Conservation (phyloP, 2,113 vertebrate species). For the Elgaria multicarinata region DNA sequence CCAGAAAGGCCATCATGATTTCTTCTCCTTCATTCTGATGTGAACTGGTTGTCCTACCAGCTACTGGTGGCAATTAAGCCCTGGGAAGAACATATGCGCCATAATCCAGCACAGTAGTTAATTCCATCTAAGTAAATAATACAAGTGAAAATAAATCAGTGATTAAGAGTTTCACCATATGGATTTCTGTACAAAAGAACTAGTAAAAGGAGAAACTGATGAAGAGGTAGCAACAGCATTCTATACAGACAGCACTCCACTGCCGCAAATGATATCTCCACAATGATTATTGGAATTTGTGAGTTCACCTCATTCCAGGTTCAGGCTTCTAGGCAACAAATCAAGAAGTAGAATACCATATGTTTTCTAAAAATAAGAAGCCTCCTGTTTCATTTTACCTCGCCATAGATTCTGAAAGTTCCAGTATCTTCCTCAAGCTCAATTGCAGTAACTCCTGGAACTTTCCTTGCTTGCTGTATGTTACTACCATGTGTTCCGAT, state of each 20-base stretch:
- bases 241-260: not conserved
- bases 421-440: constrained; percentile 85
- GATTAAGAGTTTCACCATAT: not conserved
- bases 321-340: not conserved
- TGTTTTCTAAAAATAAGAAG: not conserved
- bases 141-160: not conserved
- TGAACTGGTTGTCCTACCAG: not conserved
- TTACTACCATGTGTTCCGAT: constrained; percentile 87
- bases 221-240: not conserved
- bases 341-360: not conserved
- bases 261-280: not conserved
- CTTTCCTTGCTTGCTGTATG: constrained; percentile 85
- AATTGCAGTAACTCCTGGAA: constrained; percentile 86
- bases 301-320: not conserved
- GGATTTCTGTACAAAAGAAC: not conserved
- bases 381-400: constrained; percentile 68
- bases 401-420: constrained; percentile 86
- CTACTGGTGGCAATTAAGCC: not conserved
- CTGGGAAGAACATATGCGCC: too few species aligned
- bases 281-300: not conserved
- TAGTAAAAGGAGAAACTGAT: not conserved
- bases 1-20: not conserved
- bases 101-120: not conserved
- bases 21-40: not conserved
- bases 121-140: not conserved